Evolutionary conservation across 2,113 vertebrate genomes (phyloP).

Genomic region (Casuarius casuarius): DNA sequence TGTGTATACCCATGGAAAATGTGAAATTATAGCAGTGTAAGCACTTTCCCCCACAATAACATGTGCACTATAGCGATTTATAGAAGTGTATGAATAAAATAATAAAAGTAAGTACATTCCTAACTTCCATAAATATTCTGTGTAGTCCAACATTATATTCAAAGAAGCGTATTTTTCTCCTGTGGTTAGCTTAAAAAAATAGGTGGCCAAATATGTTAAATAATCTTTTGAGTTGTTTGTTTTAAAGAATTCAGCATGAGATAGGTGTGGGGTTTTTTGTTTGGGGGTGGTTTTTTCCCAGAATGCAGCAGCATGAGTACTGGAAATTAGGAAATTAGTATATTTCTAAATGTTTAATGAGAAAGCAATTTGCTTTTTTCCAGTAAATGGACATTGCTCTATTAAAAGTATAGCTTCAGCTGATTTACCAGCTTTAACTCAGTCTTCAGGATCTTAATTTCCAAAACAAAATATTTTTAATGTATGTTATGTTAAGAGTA

Average conservation of each 20-base stretch:
- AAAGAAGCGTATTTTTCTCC: not conserved
- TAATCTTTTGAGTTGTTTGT: not conserved
- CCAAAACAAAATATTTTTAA: not conserved
- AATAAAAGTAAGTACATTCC: not conserved
- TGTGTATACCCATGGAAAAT: not conserved
- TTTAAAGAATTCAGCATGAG: not conserved
- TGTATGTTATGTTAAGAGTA: not conserved
- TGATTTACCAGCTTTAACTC: not conserved
- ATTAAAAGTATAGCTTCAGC: not conserved
- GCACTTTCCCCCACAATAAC: not conserved
- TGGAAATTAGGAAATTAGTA: not conserved
- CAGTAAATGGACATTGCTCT: not conserved
- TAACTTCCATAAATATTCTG: not conserved
- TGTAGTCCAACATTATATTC: not conserved
- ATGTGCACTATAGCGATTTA: not conserved
- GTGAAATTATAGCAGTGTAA: not conserved
- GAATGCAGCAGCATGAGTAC: not conserved
- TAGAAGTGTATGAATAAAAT: not conserved
- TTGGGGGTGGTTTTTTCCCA: not conserved
- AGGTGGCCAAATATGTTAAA: not conserved
- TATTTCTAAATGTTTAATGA: not conserved
- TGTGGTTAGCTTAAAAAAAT: not conserved
- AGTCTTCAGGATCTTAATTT: not conserved
- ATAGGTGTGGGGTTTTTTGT: not conserved
- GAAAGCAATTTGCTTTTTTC: not conserved